Base-by-base conservation (phyloP, 2,113 vertebrate genomes). In the Pluvialis apricaria region DNA sequence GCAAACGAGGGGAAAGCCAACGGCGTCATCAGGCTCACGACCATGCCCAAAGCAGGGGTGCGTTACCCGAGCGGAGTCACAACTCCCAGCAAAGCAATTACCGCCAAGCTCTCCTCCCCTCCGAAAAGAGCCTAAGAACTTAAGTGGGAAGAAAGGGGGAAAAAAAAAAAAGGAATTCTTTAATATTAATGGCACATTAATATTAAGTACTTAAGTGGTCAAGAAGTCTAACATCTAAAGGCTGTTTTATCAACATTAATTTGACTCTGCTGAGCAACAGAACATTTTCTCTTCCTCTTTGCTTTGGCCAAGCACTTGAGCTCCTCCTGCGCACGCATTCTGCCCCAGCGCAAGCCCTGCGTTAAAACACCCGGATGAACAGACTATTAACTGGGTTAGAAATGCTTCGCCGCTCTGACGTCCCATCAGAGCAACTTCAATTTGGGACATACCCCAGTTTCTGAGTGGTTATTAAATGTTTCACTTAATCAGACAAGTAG, bases 241-340 rank as follows among this genome's bases (percentile, higher is more conserved):
- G 36, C 14, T 57, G 47, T 60, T 86, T 66, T 38, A 66, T 61
- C 70, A 66, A 77, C 40, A 72, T 29, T 13, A 16, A 36, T 82
- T 55, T 20, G 28, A 6, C 28, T 55, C 21, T 0, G 2, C 72
- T 32, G 42, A 68, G 73, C 68, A 62, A 79, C 21, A 44, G 13
- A 66, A 77, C 40, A 24, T n/a, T 65, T 80, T 65, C 40, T 22
- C 26, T 24, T 55, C 40, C 76, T 57, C 47, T 49, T 19, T n/a
- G 21, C 31, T 76, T 51, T 61, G n/a, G 42, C 36, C 19, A 36
- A 57, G 49, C 13, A 8, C 26, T 31, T 34, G 57, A 77, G 32
- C 32, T 51, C 38, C 21, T 68, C 70, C 58, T 42, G 1, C 0
- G 1, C 18, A 34, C 5, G 2, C 4, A 2, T n/a, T 6, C n/a